Conservation (phyloP, 2,888 invertebrate genomes). For the Biston betularia region DNA sequence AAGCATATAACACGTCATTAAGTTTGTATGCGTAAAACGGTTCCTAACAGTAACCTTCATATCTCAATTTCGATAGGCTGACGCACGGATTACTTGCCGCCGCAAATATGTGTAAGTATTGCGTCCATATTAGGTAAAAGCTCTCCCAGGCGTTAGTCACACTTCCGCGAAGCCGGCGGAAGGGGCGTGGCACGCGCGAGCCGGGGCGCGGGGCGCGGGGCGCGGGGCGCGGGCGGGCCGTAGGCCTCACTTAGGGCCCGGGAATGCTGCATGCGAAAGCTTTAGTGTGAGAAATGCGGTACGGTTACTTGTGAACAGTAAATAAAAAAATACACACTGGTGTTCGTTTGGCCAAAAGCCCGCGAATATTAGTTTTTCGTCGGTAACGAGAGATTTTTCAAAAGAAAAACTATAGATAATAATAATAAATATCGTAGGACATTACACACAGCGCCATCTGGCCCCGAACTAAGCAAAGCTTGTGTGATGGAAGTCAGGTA, state of each 20-base stretch:
- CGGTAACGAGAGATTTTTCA: too few relatives aligned
- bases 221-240: background rate
- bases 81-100: background rate
- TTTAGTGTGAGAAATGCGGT: background rate
- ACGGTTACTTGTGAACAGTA: background rate
- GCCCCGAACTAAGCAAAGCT: too few relatives aligned
- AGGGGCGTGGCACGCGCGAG: conserved; percentile 5
- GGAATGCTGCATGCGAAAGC: background rate
- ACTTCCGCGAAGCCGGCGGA: conserved; percentile 21
- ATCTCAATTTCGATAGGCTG: background rate
- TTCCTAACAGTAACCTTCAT: background rate
- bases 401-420: too few relatives aligned
- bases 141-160: conserved; percentile 12
- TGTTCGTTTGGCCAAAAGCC: too few relatives aligned
- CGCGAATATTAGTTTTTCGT: too few relatives aligned
- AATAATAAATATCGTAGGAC: too few relatives aligned
- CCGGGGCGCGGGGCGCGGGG: background rate
- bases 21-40: too few relatives aligned
- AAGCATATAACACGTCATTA: too few relatives aligned
- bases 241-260: background rate
- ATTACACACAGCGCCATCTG: too few relatives aligned
- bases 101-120: background rate
- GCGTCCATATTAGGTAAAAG: conserved; percentile 22
- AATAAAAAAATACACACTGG: too few relatives aligned
- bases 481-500: too few relatives aligned